Evolutionary conservation across 2,113 vertebrate species (phyloP).

Genomic region (Fregata magnificens): DNA sequence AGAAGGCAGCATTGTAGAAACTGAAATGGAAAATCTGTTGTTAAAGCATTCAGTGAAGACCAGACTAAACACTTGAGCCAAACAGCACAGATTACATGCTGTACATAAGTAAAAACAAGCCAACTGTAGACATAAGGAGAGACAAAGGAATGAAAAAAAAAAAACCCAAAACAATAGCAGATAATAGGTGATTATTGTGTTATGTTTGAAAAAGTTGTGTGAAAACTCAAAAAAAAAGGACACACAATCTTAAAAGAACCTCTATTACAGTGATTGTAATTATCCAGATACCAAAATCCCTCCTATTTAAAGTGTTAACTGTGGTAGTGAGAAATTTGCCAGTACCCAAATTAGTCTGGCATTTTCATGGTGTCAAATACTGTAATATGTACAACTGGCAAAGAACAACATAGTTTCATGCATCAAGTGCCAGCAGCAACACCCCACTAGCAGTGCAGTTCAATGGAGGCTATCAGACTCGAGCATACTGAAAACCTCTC

Average conservation of each 20-base stretch:
- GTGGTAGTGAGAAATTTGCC: not conserved
- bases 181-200: not conserved
- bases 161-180: not conserved
- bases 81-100: constrained; percentile 31
- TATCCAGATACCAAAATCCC: not conserved
- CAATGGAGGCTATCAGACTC: not conserved
- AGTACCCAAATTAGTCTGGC: constrained; percentile 34
- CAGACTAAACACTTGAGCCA: not conserved
- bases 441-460: not conserved
- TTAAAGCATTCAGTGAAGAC: not conserved
- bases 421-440: constrained; percentile 30
- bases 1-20: not conserved
- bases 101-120: not conserved
- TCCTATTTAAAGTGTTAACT: constrained; percentile 22
- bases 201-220: not conserved
- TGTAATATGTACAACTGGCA: constrained; percentile 36
- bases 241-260: not conserved
- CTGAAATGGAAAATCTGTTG: constrained; percentile 16
- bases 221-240: not conserved
- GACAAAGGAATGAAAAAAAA: not conserved
- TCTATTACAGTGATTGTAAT: not conserved
- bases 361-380: constrained; percentile 54
- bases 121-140: constrained; percentile 1
- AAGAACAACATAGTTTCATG: constrained; percentile 17
- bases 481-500: not conserved